Percentiles rank a stretch among this genome's conserved stretches.
Conservation (phyloP, 2,113 vertebrate genomes). For the Clarias magur region DNA sequence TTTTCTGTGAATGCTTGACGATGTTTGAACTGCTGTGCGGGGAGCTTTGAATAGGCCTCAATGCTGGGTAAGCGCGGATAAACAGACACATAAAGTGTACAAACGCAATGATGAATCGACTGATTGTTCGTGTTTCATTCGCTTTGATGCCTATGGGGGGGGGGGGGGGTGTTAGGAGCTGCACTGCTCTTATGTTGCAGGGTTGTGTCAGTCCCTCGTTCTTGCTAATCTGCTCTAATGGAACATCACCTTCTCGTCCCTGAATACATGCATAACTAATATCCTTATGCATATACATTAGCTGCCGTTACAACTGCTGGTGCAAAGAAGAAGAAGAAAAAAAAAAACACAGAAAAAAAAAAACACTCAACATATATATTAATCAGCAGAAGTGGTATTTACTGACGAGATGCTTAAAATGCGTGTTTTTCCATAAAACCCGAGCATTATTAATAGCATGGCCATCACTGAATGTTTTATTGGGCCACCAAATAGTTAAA, state of each 20-base stretch:
- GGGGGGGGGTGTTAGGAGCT: background rate
- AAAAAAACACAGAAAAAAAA: background rate
- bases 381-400: slow-evolving; percentile 39
- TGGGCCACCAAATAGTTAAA: slow-evolving; percentile 89
- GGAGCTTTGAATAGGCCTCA: background rate
- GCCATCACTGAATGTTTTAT: slow-evolving; percentile 71
- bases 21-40: slow-evolving; percentile 28
- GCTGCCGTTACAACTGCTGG: slow-evolving; percentile 26
- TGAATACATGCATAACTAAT: slow-evolving; percentile 55
- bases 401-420: slow-evolving; percentile 20
- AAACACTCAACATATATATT: slow-evolving; percentile 43
- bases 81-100: slow-evolving; percentile 3
- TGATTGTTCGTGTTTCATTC: slow-evolving; percentile 12
- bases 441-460: slow-evolving; percentile 32
- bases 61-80: slow-evolving; percentile 17
- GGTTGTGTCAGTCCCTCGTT: slow-evolving; percentile 24
- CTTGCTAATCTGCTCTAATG: slow-evolving; percentile 51
- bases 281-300: slow-evolving; percentile 45
- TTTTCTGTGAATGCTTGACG: background rate
- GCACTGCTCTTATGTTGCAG: slow-evolving; percentile 17
- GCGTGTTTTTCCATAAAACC: slow-evolving; percentile 46
- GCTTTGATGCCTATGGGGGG: background rate
- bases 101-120: slow-evolving; percentile 12
- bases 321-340: background rate
- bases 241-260: slow-evolving; percentile 41